Conservation (phyloP, 2,797 vertebrate species). For the Manis pentadactyla region DNA sequence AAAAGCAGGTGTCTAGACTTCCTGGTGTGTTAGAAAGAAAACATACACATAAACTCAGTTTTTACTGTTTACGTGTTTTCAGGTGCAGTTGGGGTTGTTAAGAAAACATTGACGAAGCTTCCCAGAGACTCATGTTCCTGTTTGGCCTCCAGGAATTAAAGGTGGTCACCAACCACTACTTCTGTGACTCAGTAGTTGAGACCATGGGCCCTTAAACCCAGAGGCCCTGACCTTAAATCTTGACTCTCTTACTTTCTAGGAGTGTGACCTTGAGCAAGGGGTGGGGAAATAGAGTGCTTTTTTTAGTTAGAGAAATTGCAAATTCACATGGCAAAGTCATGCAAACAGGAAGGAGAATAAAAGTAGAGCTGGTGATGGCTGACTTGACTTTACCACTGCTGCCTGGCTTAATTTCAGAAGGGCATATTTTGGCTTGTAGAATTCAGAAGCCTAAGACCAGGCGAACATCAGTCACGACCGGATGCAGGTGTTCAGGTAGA, state of each 20-base stretch:
- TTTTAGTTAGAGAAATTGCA: not conserved
- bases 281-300: not conserved
- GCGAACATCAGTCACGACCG: not conserved
- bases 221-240: not conserved
- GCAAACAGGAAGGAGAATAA: not conserved
- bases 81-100: slow-evolving; percentile 75
- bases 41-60: slow-evolving; percentile 52
- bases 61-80: slow-evolving; percentile 85
- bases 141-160: not conserved
- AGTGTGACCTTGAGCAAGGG: not conserved
- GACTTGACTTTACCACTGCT: not conserved
- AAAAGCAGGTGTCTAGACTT: slow-evolving; percentile 86
- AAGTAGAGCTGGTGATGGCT: not conserved
- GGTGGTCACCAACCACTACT: not conserved
- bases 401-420: not conserved
- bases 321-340: not conserved
- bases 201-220: not conserved
- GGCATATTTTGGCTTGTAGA: slow-evolving; percentile 15
- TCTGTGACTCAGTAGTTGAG: not conserved
- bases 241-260: not conserved
- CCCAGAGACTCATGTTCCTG: not conserved
- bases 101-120: slow-evolving; percentile 69
- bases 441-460: not conserved
- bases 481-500: not conserved
- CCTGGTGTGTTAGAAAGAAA: slow-evolving; percentile 50